phyloP scores from a whole-genome alignment of 2,888 invertebrate genomes.

The Octodonta nipae region DNA sequence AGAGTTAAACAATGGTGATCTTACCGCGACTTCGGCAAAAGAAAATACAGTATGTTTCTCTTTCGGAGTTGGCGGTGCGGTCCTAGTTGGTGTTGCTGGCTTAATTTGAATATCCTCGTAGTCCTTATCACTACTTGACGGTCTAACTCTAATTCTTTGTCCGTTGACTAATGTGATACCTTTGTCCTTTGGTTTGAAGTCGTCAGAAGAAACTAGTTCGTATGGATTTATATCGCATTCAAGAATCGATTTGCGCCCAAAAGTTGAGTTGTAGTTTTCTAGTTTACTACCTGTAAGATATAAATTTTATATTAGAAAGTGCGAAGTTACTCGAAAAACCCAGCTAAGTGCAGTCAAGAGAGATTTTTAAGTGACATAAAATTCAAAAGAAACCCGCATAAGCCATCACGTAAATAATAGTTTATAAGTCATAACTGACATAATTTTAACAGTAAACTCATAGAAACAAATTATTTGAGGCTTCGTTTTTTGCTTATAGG shows the following conservation, averaged over 20 bases:
- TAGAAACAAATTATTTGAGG: too few relatives aligned
- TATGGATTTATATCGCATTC: constrained; percentile 78
- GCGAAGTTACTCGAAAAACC: too few relatives aligned
- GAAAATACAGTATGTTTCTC: too few relatives aligned
- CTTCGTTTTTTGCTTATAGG: too few relatives aligned
- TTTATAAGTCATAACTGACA: too few relatives aligned
- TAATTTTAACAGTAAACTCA: too few relatives aligned
- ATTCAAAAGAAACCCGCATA: too few relatives aligned
- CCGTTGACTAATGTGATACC: constrained; percentile 30
- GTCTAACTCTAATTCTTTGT: constrained; percentile 35
- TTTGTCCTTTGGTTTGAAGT: constrained; percentile 16
- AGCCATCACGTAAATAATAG: too few relatives aligned
- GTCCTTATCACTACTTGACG: constrained; percentile 21
- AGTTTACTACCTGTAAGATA: constrained; percentile 12
- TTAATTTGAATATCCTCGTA: constrained; percentile 27
- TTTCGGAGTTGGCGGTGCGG: constrained; percentile 6
- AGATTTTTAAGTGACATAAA: too few relatives aligned
- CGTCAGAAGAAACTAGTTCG: constrained; percentile 51
- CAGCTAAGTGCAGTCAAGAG: too few relatives aligned
- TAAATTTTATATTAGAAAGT: constrained; percentile 3
- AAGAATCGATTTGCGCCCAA: constrained; percentile 54
- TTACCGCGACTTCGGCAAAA: too few relatives aligned
- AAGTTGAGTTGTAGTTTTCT: constrained; percentile 17
- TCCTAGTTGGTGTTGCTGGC: constrained; percentile 8
- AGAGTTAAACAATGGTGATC: too few relatives aligned